Base-by-base conservation (phyloP, 2,888 invertebrate species). In the Endotricha flammealis region DNA sequence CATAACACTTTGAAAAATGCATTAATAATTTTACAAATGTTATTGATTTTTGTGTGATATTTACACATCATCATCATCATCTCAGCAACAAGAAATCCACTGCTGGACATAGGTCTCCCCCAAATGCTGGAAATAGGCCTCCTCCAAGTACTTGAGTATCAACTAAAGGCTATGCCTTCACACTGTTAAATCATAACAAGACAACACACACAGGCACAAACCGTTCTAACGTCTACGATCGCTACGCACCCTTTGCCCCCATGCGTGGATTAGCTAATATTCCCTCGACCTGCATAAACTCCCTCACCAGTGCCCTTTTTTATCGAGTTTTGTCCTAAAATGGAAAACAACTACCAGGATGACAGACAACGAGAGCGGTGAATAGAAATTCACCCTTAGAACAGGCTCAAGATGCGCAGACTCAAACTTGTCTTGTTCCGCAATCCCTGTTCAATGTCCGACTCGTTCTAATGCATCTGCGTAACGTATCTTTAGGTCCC, bases 311-410 rank as follows among this genome's bases (percentile, higher is more conserved):
- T 63, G 83, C 85, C 86, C 83, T 85, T 86, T 85, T 86, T 86
- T 85, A 80, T 78, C 66, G 66, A 82, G 81, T 86, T 86, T 86
- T 85, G 86, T 85, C 86, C 86, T 85, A 86, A 86, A 86, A 85
- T 86, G 86, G 83, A 85, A 86, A 86, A 83, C 86, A 82, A 73
- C 58, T 81, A 86, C 83, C 76, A 83, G 85, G 86, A 48, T 51
- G 43, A 29, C 77, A 85, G 76, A 70, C 43, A 38, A 45, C 36
- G 31, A 39, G 33, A 70, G 70, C 49, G 73, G 76, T 73, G 48
- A 51, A 50, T 53, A 53, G 57, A 65, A 64, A 63, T 64, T 73
- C 71, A 83, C 85, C 85, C 85, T 78, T 77, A 72, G 58, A 63
- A 48, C 53, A 53, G 53, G 58, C 64, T 74, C 66, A 81, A 85